Evolutionary conservation across 2,888 invertebrate genomes (phyloP), one percentile per base, ranked within the genome.

Genomic region (Anthophora plumipes): DNA sequence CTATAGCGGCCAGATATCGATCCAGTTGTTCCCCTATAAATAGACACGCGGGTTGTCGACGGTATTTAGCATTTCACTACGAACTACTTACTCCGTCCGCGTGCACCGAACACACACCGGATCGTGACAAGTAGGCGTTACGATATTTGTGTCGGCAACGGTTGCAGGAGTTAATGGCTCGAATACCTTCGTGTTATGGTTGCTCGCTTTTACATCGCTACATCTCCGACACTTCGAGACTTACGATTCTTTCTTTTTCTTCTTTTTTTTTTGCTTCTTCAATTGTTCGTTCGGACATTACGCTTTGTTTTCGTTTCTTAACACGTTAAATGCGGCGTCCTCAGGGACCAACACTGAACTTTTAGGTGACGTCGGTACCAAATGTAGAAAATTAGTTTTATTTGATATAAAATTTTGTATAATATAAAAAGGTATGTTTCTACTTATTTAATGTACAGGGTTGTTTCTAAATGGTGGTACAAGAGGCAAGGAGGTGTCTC

Each of bases 11-110:
- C 83, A 72, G 77, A 72, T 89, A 91, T 91, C 90, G 91, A 91
- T 85, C 91, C 89, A 81, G 66, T 52, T 75, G 64, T 17, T n/a
- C n/a, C 60, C 86, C 90, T 91, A 89, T 91, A 91, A 91, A 91
- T 91, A 91, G 90, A 85, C 77, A 67, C 83, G 74, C 82, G 77
- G 84, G 60, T 87, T 83, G 87, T 86, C 83, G 83, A 69, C 78
- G 88, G 86, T 90, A 91, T 90, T 91, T 91, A 90, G 83, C 87
- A 88, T 91, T 90, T 90, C 86, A 80, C 87, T 81, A 86, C 78
- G 83, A 89, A 89, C 82, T 85, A 85, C 83, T 52, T 59, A 69
- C 82, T 72, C 64, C 61, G 75, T 50, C 79, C 78, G 71, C 83
- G 77, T 78, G 72, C 71, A 74, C 50, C 70, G 41, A 59, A 69